A percentile compares a stretch with the other conserved stretches of the same genome.
phyloP scores from a whole-genome alignment of 2,113 vertebrate genomes.

The Smithornis capensis region DNA sequence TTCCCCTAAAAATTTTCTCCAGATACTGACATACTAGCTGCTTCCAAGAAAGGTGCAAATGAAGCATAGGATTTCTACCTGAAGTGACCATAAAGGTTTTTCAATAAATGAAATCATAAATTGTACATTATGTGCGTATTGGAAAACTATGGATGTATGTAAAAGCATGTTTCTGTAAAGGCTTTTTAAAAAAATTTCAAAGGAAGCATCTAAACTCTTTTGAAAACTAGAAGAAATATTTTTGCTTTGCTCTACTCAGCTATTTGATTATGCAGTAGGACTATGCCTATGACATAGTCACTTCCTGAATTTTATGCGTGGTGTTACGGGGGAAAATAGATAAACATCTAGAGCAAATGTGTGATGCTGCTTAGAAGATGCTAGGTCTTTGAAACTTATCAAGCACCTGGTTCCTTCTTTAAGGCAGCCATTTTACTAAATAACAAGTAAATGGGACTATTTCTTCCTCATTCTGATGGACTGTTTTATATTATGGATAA shows the following conservation, averaged over 20 bases:
- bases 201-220: not conserved
- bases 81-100: not conserved
- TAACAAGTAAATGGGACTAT: not conserved
- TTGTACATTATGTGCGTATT: not conserved
- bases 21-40: not conserved
- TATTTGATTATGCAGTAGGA: not conserved
- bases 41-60: not conserved
- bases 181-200: not conserved
- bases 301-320: not conserved
- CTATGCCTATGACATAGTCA: not conserved
- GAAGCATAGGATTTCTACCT: not conserved
- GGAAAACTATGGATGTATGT: not conserved
- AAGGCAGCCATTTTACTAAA: not conserved
- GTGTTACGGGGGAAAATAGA: accelerated
- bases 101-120: not conserved
- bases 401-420: not conserved
- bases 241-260: not conserved
- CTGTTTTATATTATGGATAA: not conserved
- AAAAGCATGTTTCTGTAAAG: not conserved
- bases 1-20: not conserved
- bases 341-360: not conserved
- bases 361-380: not conserved
- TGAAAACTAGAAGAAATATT: not conserved
- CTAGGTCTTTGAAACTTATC: not conserved
- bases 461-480: not conserved